Evolutionary conservation across 1,140 invertebrate species (phyloP), one percentile per base, ranked within the genome.

Genomic region (Ditylenchus dipsaci): DNA sequence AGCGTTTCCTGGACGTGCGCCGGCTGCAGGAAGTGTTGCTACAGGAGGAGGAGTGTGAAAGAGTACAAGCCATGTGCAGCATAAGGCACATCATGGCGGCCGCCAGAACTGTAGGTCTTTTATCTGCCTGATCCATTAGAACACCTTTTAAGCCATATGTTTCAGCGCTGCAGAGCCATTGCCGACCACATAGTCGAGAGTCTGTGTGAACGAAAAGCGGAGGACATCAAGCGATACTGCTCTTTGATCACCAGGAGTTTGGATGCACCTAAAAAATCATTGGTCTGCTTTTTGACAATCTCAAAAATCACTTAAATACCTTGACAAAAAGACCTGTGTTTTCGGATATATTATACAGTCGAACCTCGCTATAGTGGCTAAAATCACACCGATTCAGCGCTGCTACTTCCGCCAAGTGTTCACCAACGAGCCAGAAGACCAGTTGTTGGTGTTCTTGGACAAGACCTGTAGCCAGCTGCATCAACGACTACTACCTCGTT

Each of bases 41-140:
- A 56, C 23, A 76, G 38, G 73, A 72, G n/a, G 45, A 76, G 38
- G 73, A 72, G n/a, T 7, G n/a, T 26, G 72, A 74, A 29, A 33
- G 61, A 8, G 26, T 45, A 33, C 74, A 62, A 27, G 69, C 69
- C 19, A 30, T 72, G 9, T 13, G 26, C 27, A 26, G 11, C 21
- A 43, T 71, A 26, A 19, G 45, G 21, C 72, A 68, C 26, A 21
- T 76, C 26, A 75, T 71, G 57, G 17, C 21, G 9, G 69, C 72
- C 9, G 45, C 69, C 8, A 21, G 64, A 45, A 23, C 19, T n/a
- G 68, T 69, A 65, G 17, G 29, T 65, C 11, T 56, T n/a, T 1
- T 21, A 45, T 45, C 11, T 53, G 33, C 23, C 23, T 69, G 57
- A 8, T 57, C 57, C 7, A 26, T n/a, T 67, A 3, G 1, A 61